A percentile compares a stretch with the other conserved stretches of the same genome.
phyloP scores from a whole-genome alignment of 2,888 invertebrate genomes.

The Calliopum simillimum region DNA sequence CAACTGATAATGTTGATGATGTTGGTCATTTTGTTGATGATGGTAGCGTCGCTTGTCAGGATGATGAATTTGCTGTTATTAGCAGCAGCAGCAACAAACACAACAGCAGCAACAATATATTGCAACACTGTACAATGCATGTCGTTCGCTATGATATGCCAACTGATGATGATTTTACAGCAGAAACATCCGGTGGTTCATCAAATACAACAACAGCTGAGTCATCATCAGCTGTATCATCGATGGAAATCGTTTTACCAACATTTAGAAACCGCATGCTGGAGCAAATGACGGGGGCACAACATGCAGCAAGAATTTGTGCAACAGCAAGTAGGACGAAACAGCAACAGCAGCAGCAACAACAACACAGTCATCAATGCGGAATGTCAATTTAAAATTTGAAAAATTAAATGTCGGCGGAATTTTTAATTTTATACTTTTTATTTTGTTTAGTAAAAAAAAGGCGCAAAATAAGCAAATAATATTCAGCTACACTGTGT shows the following conservation, averaged over 20 bases:
- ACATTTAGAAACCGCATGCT: too few relatives aligned
- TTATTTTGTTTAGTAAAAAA: too few relatives aligned
- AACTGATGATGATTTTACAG: conserved; percentile 31
- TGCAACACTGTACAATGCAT: background rate
- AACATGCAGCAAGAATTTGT: too few relatives aligned
- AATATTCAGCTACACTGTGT: too few relatives aligned
- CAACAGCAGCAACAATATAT: background rate
- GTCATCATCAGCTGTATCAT: conserved; percentile 36
- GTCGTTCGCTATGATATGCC: conserved; percentile 1
- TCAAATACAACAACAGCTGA: conserved; percentile 37
- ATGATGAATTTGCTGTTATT: conserved; percentile 55
- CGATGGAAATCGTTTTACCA: conserved; percentile 13
- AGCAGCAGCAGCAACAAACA: conserved; percentile 41
- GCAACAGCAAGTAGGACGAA: background rate
- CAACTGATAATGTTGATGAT: conserved; percentile 27
- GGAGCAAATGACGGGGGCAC: too few relatives aligned
- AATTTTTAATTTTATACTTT: too few relatives aligned
- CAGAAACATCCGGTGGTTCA: conserved; percentile 32
- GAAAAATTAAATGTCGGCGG: too few relatives aligned
- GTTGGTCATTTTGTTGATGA: conserved; percentile 21
- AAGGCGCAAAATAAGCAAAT: too few relatives aligned
- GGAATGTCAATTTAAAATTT: too few relatives aligned
- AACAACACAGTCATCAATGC: background rate
- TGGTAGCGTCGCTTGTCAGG: conserved; percentile 36
- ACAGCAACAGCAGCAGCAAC: conserved; percentile 36